Evolutionary conservation across 2,888 invertebrate genomes (phyloP).

Genomic region (Dasypolia templi): DNA sequence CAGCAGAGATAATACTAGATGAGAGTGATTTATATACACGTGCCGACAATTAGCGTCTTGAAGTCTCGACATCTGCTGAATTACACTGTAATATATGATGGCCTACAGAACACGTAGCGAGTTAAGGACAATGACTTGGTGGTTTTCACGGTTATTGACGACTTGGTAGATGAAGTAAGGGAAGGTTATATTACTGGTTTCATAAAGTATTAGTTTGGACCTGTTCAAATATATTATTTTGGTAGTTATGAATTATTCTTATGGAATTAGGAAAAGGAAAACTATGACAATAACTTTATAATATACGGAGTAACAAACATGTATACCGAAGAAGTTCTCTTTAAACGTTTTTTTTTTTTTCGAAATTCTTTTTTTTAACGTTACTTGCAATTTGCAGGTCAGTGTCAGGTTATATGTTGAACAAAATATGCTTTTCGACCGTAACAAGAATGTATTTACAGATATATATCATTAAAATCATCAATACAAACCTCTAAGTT

Average conservation of each 20-base stretch:
- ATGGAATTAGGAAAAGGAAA: not conserved
- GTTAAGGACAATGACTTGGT: slow-evolving; percentile 33
- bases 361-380: too few species aligned
- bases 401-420: too few species aligned
- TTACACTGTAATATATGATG: slow-evolving; percentile 19
- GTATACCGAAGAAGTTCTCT: not conserved
- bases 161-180: not conserved
- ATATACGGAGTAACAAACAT: not conserved
- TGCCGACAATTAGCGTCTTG: slow-evolving; percentile 45
- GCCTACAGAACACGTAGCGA: slow-evolving; percentile 3
- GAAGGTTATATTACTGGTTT: not conserved
- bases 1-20: slow-evolving; percentile 36
- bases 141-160: slow-evolving; percentile 18
- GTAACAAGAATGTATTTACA: too few species aligned
- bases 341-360: too few species aligned
- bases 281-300: not conserved
- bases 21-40: slow-evolving; percentile 51
- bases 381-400: too few species aligned
- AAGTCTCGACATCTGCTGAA: slow-evolving; percentile 25
- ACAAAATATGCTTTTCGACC: too few species aligned
- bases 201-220: not conserved
- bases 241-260: not conserved
- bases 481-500: too few species aligned
- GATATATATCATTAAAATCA: too few species aligned
- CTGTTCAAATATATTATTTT: not conserved